phyloP scores from a whole-genome alignment of 2,113 vertebrate species.

The Bos indicus region DNA sequence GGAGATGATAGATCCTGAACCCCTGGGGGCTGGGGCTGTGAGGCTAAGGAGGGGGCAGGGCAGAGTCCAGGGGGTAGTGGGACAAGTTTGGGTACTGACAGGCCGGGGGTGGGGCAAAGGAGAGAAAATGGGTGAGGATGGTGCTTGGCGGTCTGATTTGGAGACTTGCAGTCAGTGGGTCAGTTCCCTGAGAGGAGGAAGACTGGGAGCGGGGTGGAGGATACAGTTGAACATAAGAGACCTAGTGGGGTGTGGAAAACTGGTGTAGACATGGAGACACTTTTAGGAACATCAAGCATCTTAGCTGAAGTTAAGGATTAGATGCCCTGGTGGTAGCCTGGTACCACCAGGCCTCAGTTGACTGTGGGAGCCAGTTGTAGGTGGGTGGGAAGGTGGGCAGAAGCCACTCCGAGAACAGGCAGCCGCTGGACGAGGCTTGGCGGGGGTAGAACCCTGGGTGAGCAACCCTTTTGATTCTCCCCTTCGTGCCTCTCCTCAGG shows the following conservation, averaged over 20 bases:
- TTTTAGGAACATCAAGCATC: neutral
- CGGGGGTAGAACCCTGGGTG: neutral
- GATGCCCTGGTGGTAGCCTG: neutral
- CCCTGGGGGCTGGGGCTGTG: neutral
- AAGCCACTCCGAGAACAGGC: neutral
- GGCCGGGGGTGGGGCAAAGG: neutral
- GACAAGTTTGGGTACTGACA: neutral
- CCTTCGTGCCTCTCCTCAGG: conserved; percentile 63
- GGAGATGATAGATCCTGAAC: neutral
- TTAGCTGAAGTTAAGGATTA: neutral
- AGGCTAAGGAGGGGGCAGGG: neutral
- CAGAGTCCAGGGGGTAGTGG: neutral
- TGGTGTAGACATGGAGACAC: neutral
- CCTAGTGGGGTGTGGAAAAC: neutral
- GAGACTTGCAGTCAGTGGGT: neutral
- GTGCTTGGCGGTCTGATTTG: neutral
- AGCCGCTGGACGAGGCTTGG: neutral
- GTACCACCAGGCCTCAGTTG: neutral
- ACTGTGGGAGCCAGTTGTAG: neutral
- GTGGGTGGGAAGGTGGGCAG: neutral
- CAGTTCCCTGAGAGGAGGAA: neutral
- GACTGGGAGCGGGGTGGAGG: neutral
- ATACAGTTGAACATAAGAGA: neutral
- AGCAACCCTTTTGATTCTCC: neutral
- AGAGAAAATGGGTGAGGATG: neutral